Evolutionary conservation across 2,797 vertebrate species (phyloP), one percentile per base, ranked within the genome.

Genomic region (Takifugu rubripes): DNA sequence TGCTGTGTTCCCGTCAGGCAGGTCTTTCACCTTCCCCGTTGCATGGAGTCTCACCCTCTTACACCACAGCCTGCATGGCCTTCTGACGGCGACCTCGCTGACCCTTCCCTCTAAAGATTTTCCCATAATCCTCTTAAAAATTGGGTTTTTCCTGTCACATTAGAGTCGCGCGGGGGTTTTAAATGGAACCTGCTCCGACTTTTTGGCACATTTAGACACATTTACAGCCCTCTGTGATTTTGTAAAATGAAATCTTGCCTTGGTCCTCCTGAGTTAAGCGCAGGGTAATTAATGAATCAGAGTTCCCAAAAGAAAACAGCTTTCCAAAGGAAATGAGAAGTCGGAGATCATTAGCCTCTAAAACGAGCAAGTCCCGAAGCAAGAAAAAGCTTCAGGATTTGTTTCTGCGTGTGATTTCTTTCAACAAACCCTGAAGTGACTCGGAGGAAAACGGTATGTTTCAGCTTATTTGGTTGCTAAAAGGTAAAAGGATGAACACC

Each of bases 1-100:
- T 88, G 82, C 85, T 92, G 88, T 86, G 66, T 87, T 89, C 59
- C 82, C 89, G 84, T 82, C 92, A 96, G 94, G 93, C 95, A 96
- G 91, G 94, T 97, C 86, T 81, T 52, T 56, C 71, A 62, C 52
- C 61, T 24, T 31, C 64, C 73, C 31, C 44, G 9, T 46, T n/a
- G 21, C 17, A 10, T n/a, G 17, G 5, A 42, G 52, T 49, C 45
- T 48, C n/a, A 49, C n/a, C 50, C 59, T 57, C 49, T 63, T 17
- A 49, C 69, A 64, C 67, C 61, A 58, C 55, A 56, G 36, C 49
- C 49, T 70, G 53, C 70, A 67, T 64, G 51, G 29, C 48, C 49
- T 29, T 55, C 21, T 44, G 40, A 70, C 29, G 47, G 0, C 54
- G 57, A 64, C 45, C 43, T 44, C 29, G 17, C 61, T 54, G 44